These are phyloP conservation scores for Tetanocera ferruginea DNA, from an alignment of 2,888 invertebrate species.

Conservation along the genomic window DNA sequence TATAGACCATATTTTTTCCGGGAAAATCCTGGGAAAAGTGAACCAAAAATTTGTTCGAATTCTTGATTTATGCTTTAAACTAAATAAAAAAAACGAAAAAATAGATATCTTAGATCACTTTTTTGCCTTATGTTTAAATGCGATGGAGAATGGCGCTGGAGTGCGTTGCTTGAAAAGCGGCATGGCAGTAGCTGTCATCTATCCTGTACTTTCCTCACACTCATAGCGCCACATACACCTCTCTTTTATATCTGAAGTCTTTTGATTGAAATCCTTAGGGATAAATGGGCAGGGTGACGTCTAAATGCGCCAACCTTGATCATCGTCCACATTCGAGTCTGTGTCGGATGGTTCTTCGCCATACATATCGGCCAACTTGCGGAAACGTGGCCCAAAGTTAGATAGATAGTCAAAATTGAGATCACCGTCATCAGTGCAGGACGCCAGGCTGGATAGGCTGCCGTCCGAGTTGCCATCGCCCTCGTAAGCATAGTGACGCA, in stretches of 20 bases:
- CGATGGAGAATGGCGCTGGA: slow-evolving; percentile 12
- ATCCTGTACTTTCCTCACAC: slow-evolving; percentile 45
- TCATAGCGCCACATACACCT: background rate
- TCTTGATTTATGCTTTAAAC: background rate
- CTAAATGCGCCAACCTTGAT: slow-evolving; percentile 83
- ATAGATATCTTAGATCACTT: slow-evolving; percentile 32
- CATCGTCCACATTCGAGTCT: slow-evolving; percentile 82
- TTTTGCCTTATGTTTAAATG: slow-evolving; percentile 24
- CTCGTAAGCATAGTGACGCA: slow-evolving; percentile 97
- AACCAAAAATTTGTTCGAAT: slow-evolving; percentile 39
- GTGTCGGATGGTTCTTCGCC: slow-evolving; percentile 89
- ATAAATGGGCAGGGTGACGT: background rate
- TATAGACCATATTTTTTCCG: background rate
- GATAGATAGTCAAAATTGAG: slow-evolving; percentile 94
- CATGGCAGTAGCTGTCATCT: slow-evolving; percentile 28
- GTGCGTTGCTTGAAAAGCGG: slow-evolving; percentile 30
- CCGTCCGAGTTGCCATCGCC: slow-evolving; percentile 95
- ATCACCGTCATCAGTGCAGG: slow-evolving; percentile 93
- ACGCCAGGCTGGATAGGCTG: slow-evolving; percentile 91
- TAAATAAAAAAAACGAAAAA: slow-evolving; percentile 17
- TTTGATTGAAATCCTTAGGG: slow-evolving; percentile 18
- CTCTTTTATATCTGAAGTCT: slow-evolving; percentile 20
- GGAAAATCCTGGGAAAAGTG: slow-evolving; percentile 54
- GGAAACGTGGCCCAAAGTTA: slow-evolving; percentile 96
- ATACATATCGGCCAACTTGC: slow-evolving; percentile 93